These are phyloP conservation scores for Bovichtus diacanthus DNA, from an alignment of 2,797 vertebrate genomes.

Conservation along the genomic window DNA sequence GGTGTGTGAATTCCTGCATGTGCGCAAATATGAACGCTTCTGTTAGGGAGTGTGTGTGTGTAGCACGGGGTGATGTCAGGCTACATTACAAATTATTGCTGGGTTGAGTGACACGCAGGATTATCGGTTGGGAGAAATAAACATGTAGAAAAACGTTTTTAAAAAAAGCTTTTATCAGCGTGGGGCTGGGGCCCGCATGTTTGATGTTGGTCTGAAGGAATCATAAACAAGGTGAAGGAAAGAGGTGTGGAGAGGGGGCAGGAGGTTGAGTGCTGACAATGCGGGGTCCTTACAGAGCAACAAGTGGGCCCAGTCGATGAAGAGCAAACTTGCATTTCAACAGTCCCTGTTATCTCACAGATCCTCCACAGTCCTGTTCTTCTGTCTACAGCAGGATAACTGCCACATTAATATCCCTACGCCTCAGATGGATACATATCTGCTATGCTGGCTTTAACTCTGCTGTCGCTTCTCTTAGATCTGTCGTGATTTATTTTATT, in stretches of 20 bases:
- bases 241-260: conserved; percentile 22
- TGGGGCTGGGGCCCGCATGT: conserved; percentile 66
- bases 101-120: conserved; percentile 81
- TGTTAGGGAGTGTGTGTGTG: conserved; percentile 20
- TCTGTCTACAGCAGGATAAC: neutral
- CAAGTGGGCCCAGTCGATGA: conserved; percentile 44
- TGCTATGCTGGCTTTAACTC: neutral
- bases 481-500: neutral
- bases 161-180: conserved; percentile 73
- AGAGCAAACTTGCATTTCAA: conserved; percentile 21
- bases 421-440: neutral
- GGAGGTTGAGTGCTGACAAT: conserved; percentile 56
- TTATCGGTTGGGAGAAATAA: conserved; percentile 73
- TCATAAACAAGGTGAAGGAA: conserved; percentile 52
- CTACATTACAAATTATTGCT: conserved; percentile 77
- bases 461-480: neutral
- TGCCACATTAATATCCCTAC: neutral
- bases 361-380: neutral
- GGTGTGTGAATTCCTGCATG: conserved; percentile 58
- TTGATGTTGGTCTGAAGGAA: conserved; percentile 80
- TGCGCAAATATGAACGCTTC: conserved; percentile 50
- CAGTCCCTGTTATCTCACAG: conserved; percentile 18
- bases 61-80: conserved; percentile 72
- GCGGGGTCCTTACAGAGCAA: conserved; percentile 56
- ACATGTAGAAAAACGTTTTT: conserved; percentile 32